Evolutionary conservation across 2,797 vertebrate genomes (phyloP).

Genomic region (Sciaenops ocellatus): DNA sequence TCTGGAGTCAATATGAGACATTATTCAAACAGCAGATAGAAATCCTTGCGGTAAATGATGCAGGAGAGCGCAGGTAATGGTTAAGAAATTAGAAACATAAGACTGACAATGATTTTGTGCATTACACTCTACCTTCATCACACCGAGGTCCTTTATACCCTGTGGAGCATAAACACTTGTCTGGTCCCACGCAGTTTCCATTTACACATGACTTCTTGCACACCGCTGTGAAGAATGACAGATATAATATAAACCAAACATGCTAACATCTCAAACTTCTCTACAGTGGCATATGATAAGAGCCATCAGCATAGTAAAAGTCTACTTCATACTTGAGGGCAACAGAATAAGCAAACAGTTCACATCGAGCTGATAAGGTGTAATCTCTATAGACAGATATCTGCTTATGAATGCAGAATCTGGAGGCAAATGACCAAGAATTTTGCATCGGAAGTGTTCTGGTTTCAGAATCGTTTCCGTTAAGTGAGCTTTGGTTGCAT

Average conservation of each 20-base stretch:
- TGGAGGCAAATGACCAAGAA: too few relatives aligned
- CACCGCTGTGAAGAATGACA: conserved; percentile 63
- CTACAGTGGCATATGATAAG: neutral
- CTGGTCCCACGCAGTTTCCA: conserved; percentile 76
- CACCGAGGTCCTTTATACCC: conserved; percentile 77
- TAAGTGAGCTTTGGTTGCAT: too few relatives aligned
- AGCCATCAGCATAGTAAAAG: neutral
- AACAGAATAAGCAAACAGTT: neutral
- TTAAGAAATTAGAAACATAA: conserved; percentile 58
- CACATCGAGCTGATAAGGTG: neutral
- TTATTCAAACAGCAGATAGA: conserved; percentile 60
- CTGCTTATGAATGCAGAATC: too few relatives aligned
- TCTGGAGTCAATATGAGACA: conserved; percentile 79
- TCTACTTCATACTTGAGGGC: neutral
- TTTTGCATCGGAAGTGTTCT: too few relatives aligned
- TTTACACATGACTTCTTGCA: conserved; percentile 76
- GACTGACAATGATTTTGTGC: conserved; percentile 32
- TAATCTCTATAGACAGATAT: too few relatives aligned
- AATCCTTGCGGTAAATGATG: conserved; percentile 61
- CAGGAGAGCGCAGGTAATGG: conserved; percentile 62
- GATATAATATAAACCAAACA: conserved; percentile 15
- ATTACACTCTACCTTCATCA: conserved; percentile 75
- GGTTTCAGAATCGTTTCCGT: too few relatives aligned
- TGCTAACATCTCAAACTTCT: neutral
- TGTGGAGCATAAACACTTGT: conserved; percentile 78